phyloP scores from a whole-genome alignment of 2,113 vertebrate species.

The Nyctereutes procyonoides region DNA sequence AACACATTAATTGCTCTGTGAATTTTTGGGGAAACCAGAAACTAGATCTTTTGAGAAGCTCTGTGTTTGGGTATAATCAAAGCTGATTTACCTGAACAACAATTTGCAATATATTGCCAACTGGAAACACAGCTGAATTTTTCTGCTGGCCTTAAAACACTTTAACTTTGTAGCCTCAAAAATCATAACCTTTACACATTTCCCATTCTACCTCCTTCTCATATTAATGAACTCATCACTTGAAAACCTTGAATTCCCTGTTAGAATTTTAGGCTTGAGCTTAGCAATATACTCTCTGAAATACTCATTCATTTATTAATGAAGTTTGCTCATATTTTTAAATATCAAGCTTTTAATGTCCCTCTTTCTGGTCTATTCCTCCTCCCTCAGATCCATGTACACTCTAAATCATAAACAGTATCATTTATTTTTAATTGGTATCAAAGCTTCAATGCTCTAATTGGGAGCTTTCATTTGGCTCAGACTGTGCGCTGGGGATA shows the following conservation, averaged over 20 bases:
- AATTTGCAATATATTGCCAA: slow-evolving; percentile 52
- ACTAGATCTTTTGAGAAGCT: slow-evolving; percentile 32
- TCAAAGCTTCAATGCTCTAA: not conserved
- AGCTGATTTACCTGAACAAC: slow-evolving; percentile 32
- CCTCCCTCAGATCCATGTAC: not conserved
- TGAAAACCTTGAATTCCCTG: slow-evolving; percentile 31
- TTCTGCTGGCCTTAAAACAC: slow-evolving; percentile 46
- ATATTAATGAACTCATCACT: not conserved
- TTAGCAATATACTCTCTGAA: slow-evolving; percentile 13
- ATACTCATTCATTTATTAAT: slow-evolving; percentile 14
- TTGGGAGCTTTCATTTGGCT: not conserved
- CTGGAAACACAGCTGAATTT: slow-evolving; percentile 51
- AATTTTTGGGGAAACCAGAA: slow-evolving; percentile 56
- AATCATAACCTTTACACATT: slow-evolving; percentile 2
- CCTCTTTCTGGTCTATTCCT: not conserved
- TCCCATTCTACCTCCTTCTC: not conserved
- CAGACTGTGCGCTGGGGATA: not conserved
- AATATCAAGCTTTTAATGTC: not conserved
- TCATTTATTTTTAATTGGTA: slow-evolving; percentile 10
- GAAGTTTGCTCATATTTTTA: slow-evolving; percentile 27
- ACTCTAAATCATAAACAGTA: not conserved
- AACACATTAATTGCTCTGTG: slow-evolving; percentile 37
- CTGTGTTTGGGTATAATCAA: slow-evolving; percentile 61
- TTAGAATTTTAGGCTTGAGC: not conserved
- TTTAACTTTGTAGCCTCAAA: slow-evolving; percentile 33